phyloP scores from a whole-genome alignment of 1,140 invertebrate genomes.

The Scaptodrosophila lebanonensis region DNA sequence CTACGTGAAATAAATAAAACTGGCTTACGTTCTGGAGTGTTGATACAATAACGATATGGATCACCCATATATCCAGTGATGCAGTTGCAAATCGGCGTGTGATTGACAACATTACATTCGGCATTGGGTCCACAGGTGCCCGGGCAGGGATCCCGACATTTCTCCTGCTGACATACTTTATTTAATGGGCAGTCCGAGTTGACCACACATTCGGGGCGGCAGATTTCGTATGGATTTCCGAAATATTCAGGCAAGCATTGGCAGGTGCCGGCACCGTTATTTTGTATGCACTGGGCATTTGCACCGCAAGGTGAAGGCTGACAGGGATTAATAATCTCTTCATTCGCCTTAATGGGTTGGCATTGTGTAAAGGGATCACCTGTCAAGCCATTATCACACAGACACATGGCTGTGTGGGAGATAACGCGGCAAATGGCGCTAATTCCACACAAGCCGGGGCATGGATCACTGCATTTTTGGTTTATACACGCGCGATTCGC shows the following conservation, averaged over 20 bases:
- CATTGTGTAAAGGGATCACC: conserved; percentile 86
- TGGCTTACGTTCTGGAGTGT: conserved; percentile 80
- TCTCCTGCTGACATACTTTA: conserved; percentile 84
- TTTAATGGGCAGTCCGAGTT: conserved; percentile 85
- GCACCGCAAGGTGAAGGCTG: conserved; percentile 86
- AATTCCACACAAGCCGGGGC: conserved; percentile 83
- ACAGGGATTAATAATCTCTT: conserved; percentile 81
- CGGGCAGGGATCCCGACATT: conserved; percentile 87
- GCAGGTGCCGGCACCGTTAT: conserved; percentile 84
- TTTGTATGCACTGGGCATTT: conserved; percentile 85
- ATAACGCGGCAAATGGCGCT: conserved; percentile 85
- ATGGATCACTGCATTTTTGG: conserved; percentile 85
- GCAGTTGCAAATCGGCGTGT: conserved; percentile 85
- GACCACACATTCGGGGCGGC: conserved; percentile 85
- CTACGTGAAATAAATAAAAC: conserved; percentile 42
- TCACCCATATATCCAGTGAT: conserved; percentile 82
- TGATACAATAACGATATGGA: conserved; percentile 81
- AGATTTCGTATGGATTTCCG: conserved; percentile 86
- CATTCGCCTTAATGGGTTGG: conserved; percentile 69
- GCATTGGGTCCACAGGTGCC: conserved; percentile 86
- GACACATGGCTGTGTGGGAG: conserved; percentile 85
- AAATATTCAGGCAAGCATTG: conserved; percentile 83
- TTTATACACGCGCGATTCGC: conserved; percentile 83
- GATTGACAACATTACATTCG: conserved; percentile 85
- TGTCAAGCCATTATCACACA: conserved; percentile 82